Base-by-base conservation (phyloP, 2,113 vertebrate species). In the Aldabrachelys gigantea region DNA sequence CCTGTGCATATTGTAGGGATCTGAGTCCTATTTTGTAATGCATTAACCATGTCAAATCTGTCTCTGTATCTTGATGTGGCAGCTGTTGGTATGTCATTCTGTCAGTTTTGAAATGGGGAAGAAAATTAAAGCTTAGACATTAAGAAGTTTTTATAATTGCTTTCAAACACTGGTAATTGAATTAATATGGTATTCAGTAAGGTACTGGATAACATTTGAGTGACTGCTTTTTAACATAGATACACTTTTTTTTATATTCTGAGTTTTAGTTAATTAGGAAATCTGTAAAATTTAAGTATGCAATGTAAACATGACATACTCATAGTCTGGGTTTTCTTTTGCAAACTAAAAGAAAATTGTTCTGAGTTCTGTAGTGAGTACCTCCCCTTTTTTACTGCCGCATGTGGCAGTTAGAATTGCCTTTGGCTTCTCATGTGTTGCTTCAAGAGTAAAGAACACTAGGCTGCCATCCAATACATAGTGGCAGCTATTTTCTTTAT, bases 71-170 rank as follows among this genome's bases (percentile, higher is more conserved):
- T 80, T n/a, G 78, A 41, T 87, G 41, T 91, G 57, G 69, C 86
- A 89, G 84, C 38, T 89, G 57, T 82, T 90, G 83, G 35, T 72
- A 3, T 44, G 79, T 91, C 87, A 29, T 69, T 84, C 31, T 72
- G 50, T 84, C 79, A 82, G 75, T 78, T 76, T 76, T 96, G 89
- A 96, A 96, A 85, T 54, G 47, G 79, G 82, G 54, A 44, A 49
- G 82, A 94, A 62, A 65, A 41, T 14, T 3, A 3, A 11, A 47
- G 17, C 35, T 6, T 78, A 57, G 87, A 89, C 83, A 78, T 52
- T 0, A 2, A 91, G 94, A 92, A 80, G 11, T 56, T 94, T 72
- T 72, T 53, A 79, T 47, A 85, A 82, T 76, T 0, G 53, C 27
- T 95, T 85, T 95, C 10, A 72, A 44, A 72, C 35, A 38, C 53